Evolutionary conservation across 2,888 invertebrate genomes (phyloP).

Genomic region (Camponotus fellah): DNA sequence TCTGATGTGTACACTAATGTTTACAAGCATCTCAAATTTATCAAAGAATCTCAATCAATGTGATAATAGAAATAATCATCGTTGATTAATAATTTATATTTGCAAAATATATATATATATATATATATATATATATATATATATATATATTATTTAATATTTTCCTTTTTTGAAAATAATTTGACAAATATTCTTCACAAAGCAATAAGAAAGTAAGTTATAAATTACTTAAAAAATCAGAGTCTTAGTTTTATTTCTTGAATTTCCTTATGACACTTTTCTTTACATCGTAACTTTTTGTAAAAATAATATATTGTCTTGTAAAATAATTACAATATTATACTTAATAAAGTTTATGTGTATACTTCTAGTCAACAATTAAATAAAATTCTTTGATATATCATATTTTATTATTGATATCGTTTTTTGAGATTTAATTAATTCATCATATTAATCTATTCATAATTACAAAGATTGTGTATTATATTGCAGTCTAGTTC

Average conservation of each 20-base stretch:
- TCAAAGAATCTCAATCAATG: slow-evolving; percentile 30
- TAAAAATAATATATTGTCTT: background rate
- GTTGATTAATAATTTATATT: background rate
- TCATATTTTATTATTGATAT: background rate
- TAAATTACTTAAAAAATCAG: background rate
- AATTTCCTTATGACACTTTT: background rate
- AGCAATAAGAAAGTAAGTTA: background rate
- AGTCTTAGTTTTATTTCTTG: background rate
- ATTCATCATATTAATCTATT: slow-evolving; percentile 1
- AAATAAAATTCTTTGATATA: background rate
- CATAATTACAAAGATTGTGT: background rate
- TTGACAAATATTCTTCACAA: background rate
- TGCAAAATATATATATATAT: background rate
- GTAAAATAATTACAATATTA: background rate
- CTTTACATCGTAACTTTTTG: background rate
- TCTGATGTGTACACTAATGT: slow-evolving; percentile 68
- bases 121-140: background rate
- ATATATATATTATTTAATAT: background rate
- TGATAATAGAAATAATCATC: background rate
- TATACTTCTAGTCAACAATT: background rate
- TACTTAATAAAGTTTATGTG: background rate
- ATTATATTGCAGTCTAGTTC: background rate
- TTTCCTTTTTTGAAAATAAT: background rate
- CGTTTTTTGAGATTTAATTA: background rate
- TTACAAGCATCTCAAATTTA: slow-evolving; percentile 55